Evolutionary conservation across 2,888 invertebrate species (phyloP).

Genomic region (Unio pictorum): DNA sequence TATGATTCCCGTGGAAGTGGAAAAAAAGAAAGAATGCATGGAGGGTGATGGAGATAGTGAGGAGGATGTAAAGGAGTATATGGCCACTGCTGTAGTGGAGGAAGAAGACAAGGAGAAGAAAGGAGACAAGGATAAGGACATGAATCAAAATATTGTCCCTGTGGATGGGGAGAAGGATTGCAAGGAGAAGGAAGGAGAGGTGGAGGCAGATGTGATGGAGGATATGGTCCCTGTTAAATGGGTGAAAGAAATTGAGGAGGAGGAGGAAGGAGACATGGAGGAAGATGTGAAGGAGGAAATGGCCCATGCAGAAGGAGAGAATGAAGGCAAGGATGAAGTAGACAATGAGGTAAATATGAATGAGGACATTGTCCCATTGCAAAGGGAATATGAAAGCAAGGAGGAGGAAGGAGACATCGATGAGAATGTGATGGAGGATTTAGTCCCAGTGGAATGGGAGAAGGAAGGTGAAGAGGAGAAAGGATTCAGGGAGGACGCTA

Average conservation of each 20-base stretch:
- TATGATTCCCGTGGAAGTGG: too few relatives aligned
- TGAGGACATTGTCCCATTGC: slow-evolving; percentile 40
- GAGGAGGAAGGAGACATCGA: slow-evolving; percentile 6
- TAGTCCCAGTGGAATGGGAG: too few relatives aligned
- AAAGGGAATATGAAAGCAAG: slow-evolving; percentile 12
- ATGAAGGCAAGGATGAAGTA: slow-evolving; percentile 15
- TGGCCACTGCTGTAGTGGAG: slow-evolving; percentile 19
- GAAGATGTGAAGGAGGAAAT: too few relatives aligned
- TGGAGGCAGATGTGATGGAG: too few relatives aligned
- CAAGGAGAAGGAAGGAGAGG: slow-evolving; percentile 19
- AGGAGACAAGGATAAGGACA: slow-evolving; percentile 29
- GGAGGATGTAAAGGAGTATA: too few relatives aligned
- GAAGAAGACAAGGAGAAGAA: slow-evolving; percentile 27
- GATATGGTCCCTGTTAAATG: slow-evolving; percentile 10
- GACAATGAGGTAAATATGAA: slow-evolving; percentile 30
- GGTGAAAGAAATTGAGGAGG: not conserved
- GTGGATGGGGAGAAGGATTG: slow-evolving; percentile 13
- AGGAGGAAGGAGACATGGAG: too few relatives aligned
- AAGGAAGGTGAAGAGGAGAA: too few relatives aligned
- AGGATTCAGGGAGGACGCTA: too few relatives aligned
- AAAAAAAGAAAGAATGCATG: too few relatives aligned
- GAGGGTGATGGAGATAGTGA: not conserved
- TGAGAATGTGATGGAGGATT: not conserved
- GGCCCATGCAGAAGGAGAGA: too few relatives aligned
- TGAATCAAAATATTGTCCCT: not conserved